Evolutionary conservation across 2,888 invertebrate genomes (phyloP).

Genomic region (Trilocha varians): DNA sequence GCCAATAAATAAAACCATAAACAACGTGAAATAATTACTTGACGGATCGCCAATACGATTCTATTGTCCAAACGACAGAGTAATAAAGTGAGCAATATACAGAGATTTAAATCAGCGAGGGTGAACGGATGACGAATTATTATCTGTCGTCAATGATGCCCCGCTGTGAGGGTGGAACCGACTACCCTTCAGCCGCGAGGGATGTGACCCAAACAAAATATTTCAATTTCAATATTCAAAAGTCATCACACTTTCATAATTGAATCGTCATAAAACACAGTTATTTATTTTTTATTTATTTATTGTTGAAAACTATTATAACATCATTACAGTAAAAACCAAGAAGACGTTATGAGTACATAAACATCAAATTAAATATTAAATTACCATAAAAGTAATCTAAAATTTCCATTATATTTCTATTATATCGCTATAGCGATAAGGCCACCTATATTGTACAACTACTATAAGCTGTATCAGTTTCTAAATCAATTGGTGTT

Average conservation of each 20-base stretch:
- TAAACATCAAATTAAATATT: too few species aligned
- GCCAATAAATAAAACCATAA: not conserved
- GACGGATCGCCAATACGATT: not conserved
- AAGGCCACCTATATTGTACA: too few species aligned
- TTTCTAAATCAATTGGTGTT: too few species aligned
- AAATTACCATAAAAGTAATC: too few species aligned
- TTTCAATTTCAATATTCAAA: constrained; percentile 16
- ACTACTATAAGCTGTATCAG: too few species aligned
- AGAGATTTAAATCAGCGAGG: constrained; percentile 38
- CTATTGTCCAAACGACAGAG: constrained; percentile 28
- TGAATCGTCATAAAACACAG: not conserved
- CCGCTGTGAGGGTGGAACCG: constrained; percentile 37
- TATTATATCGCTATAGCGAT: too few species aligned
- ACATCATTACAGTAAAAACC: too few species aligned
- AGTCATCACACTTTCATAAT: not conserved
- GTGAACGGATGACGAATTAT: constrained; percentile 45
- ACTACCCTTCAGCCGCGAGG: constrained; percentile 30
- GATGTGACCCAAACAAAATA: constrained; percentile 24
- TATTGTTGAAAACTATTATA: too few species aligned
- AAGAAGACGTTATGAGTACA: too few species aligned
- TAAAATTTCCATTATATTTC: too few species aligned
- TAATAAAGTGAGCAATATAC: constrained; percentile 49
- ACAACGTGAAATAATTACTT: not conserved
- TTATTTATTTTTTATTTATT: too few species aligned
- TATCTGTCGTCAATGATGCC: constrained; percentile 42